phyloP scores from a whole-genome alignment of 2,797 vertebrate genomes.

The Fistularia tabacaria region DNA sequence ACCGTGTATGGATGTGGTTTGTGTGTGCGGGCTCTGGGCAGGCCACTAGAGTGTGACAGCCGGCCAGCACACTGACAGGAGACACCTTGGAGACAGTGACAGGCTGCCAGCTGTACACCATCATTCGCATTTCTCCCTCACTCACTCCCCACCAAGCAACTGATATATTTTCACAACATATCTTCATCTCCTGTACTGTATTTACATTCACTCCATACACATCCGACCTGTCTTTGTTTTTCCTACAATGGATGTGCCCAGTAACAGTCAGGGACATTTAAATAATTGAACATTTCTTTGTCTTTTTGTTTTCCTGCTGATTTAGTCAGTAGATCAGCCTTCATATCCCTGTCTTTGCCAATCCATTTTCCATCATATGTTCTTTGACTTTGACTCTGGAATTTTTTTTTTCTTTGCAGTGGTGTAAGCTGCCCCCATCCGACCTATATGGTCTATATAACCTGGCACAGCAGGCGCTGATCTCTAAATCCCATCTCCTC shows the following conservation, averaged over 20 bases:
- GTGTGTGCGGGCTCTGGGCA: conserved; percentile 56
- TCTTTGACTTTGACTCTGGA: conserved; percentile 23
- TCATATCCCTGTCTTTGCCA: conserved; percentile 22
- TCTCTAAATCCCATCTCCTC: conserved; percentile 73
- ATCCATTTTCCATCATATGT: conserved; percentile 5
- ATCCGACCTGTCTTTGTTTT: conserved; percentile 59
- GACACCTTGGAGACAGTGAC: conserved; percentile 78
- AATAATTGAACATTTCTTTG: conserved; percentile 63
- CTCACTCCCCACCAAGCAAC: conserved; percentile 53
- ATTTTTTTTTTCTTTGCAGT: conserved; percentile 26
- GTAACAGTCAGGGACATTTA: conserved; percentile 53
- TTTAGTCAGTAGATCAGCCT: conserved; percentile 24
- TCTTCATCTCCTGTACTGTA: conserved; percentile 61
- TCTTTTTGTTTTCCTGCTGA: conserved; percentile 30
- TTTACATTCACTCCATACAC: conserved; percentile 63
- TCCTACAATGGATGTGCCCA: conserved; percentile 35
- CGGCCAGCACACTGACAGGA: conserved; percentile 76
- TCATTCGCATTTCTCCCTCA: conserved; percentile 68
- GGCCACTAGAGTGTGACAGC: conserved; percentile 78
- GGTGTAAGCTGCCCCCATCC: conserved; percentile 61
- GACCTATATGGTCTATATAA: conserved; percentile 72
- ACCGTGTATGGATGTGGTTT: conserved; percentile 43
- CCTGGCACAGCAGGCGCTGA: conserved; percentile 67
- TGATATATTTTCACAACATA: conserved; percentile 66
- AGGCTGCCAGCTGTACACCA: conserved; percentile 76